These are phyloP conservation scores for Solenopsis fugax DNA, from an alignment of 1,140 invertebrate species.

Conservation along the genomic window DNA sequence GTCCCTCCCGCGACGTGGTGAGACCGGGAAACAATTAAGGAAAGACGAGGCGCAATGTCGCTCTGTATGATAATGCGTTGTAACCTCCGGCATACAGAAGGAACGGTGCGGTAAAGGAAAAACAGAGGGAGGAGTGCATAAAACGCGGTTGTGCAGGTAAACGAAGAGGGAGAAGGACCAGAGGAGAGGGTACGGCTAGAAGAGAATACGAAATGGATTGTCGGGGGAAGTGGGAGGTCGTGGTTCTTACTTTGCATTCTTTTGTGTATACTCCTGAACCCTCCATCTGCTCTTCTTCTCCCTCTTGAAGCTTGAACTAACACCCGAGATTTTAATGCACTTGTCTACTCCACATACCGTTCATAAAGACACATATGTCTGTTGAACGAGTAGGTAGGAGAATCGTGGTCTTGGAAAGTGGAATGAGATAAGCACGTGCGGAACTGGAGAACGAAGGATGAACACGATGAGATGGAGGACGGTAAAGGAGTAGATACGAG, in stretches of 20 bases:
- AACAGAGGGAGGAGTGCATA: slow-evolving; percentile 68
- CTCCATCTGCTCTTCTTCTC: slow-evolving; percentile 72
- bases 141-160: slow-evolving; percentile 74
- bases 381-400: slow-evolving; percentile 80
- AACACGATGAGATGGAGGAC: slow-evolving; percentile 45
- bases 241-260: slow-evolving; percentile 87
- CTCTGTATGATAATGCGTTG: slow-evolving; percentile 86
- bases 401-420: slow-evolving; percentile 72
- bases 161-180: slow-evolving; percentile 34
- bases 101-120: slow-evolving; percentile 79
- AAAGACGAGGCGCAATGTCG: slow-evolving; percentile 76
- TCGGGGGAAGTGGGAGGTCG: slow-evolving; percentile 66
- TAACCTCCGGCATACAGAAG: slow-evolving; percentile 79
- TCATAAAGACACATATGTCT: slow-evolving; percentile 86
- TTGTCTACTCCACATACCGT: slow-evolving; percentile 86
- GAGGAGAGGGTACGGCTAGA: slow-evolving; percentile 21
- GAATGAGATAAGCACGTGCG: slow-evolving; percentile 68
- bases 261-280: slow-evolving; percentile 84
- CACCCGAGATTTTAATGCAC: slow-evolving; percentile 86
- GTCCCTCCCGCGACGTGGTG: background rate
- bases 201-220: slow-evolving; percentile 61
- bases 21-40: slow-evolving; percentile 82
- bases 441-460: slow-evolving; percentile 52
- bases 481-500: slow-evolving; percentile 44
- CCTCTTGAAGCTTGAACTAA: slow-evolving; percentile 85